Evolutionary conservation across 2,888 invertebrate genomes (phyloP), one percentile per base, ranked within the genome.

Genomic region (Polymixis lichenea): DNA sequence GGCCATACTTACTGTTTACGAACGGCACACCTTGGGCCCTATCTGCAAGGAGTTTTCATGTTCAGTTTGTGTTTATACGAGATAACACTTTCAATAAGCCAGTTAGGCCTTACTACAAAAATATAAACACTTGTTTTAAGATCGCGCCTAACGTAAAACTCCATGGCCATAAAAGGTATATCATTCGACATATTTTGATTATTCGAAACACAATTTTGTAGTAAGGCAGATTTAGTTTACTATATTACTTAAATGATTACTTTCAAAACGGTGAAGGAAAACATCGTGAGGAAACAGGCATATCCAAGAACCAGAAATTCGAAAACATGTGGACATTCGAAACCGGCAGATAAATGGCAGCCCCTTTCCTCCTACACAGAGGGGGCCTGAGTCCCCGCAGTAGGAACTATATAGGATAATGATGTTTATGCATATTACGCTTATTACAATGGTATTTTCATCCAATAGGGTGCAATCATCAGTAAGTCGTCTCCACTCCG

Each of bases 401-500:
- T 28, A 5, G 1, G 1, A 32, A 51, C 6, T 2, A 8, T 32
- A 9, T 17, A 32, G 0, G 22, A 9, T 11, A 17, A 7, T 53
- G 9, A 43, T 17, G n/a, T 1, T 43, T 43, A 11, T 64, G 3
- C n/a, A n/a, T n/a, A n/a, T n/a, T n/a, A n/a, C 6, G 19, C 7
- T 43, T 43, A 43, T 43, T 8, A 28, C 1, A 64, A 28, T 17
- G 9, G 3, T 7, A 28, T 46, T 68, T 61, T 49, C n/a, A 13
- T 62, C 56, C 62, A 69, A 76, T 86, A 96, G 98, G 82, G 97
- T 98, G 56, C 99, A 99, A 94, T 97, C 98, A 56, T 97, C 98
- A 71, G 98, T 99, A 80, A 98, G 98, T 82, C 97, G 99, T 82
- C 97, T 99, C 87, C 98, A 98, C 93, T 98, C 98, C 53, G 99